Evolutionary conservation across 2,113 vertebrate species (phyloP).

Genomic region (Andinoacara biseriatus): DNA sequence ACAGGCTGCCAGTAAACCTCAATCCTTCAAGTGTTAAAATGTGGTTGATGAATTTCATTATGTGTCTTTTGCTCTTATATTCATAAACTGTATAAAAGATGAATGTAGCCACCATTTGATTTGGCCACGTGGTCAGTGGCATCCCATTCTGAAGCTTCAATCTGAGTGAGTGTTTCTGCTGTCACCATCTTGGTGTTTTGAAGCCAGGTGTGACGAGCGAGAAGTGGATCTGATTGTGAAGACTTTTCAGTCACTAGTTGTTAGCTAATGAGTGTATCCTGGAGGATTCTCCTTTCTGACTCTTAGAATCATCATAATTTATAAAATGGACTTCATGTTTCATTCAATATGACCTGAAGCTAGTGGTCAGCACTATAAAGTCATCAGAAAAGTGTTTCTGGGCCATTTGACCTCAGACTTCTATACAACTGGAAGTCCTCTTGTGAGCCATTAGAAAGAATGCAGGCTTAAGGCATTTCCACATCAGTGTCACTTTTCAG

Average conservation of each 20-base stretch:
- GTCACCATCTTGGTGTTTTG: not conserved
- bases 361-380: not conserved
- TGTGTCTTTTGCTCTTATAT: not conserved
- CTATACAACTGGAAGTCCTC: not conserved
- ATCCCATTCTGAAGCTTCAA: not conserved
- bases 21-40: not conserved
- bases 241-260: too few relatives aligned
- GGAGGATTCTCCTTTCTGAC: not conserved
- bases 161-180: not conserved
- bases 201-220: not conserved
- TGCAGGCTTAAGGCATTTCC: not conserved
- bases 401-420: not conserved
- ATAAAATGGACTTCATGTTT: not conserved
- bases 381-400: not conserved
- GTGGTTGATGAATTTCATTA: not conserved
- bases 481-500: not conserved
- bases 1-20: too few relatives aligned
- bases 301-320: not conserved
- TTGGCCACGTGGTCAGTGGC: not conserved
- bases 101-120: not conserved
- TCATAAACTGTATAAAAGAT: not conserved
- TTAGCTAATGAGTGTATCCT: too few relatives aligned
- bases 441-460: not conserved
- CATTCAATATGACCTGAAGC: not conserved
- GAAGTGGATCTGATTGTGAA: too few relatives aligned